Base-by-base conservation (phyloP, 2,797 vertebrate species). In the Xyrichtys novacula region DNA sequence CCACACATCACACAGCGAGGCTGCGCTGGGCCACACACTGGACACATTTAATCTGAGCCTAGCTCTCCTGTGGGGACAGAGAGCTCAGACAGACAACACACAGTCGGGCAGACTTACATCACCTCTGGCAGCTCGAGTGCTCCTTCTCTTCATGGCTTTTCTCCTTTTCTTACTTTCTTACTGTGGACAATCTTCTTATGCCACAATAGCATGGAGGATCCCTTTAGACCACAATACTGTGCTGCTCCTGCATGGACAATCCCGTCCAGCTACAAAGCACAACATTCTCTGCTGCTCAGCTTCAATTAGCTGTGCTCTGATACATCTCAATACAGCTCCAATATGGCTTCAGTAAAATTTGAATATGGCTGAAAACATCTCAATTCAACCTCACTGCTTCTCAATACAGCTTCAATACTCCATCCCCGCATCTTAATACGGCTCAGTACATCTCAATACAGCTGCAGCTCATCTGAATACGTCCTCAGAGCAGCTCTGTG, bases 271-370 rank as follows among this genome's bases (percentile, higher is more conserved):
- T 56, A 91, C 86, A 92, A 91, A 91, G 86, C 81, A 68, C 20
- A 17, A 91, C 88, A 90, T 90, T 92, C 88, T 88, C 87, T 86
- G 86, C 84, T 83, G 85, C 89, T 92, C 91, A 92, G 84, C 87
- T 91, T 90, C 85, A 89, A 92, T 92, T 92, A 92, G 89, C 88
- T 91, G 90, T 91, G 91, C 90, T 92, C 90, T 91, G 88, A 86
- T 91, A 91, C 89, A 89, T 91, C 86, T 92, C 89, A 92, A 92
- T 91, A 72, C 88, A 76, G 56, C 84, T 61, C 71, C 82, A 78
- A 71, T 74, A 56, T 64, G 20, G 76, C 83, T 78, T 83, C 85
- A 66, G 79, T 74, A 71, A 78, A 68, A 88, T 90, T 90, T 89
- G 85, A 90, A 91, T 88, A 84, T 88, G 79, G 77, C 91, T 91